Base-by-base conservation (phyloP, 2,113 vertebrate species). In the Carassius carassius region DNA sequence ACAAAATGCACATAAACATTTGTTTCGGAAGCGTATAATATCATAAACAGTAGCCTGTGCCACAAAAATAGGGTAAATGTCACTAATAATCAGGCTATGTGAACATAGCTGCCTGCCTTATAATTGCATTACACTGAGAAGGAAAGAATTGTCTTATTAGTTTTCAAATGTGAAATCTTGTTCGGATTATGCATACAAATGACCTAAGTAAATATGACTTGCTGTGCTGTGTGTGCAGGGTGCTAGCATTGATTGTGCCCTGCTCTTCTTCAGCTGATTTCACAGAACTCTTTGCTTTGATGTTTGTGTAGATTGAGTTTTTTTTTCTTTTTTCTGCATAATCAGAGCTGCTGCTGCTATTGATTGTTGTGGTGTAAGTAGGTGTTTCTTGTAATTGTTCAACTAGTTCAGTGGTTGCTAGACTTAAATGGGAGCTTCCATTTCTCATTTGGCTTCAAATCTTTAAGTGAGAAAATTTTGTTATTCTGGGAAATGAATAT, bases 371-470 rank as follows among this genome's bases (percentile, higher is more conserved):
- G 19, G 44, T 82, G 80, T 54, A 54, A 23, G 63, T 58, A 56
- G 78, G 47, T 58, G 80, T 56, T 82, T 72, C 65, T 35, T 72
- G 13, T 82, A 82, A 82, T 82, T 72, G 80, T 70, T 58, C 37
- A 82, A 72, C 80, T 82, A 29, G 47, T 72, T 82, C 21, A 58
- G 32, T 41, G 19, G 37, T 78, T 72, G 60, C 54, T 37, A 78
- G 47, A 56, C 49, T 72, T 72, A 58, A 82, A 72, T 82, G 16
- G 44, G 25, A 1, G 63, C 25, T 47, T 25, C 25, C 79, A 41
- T 56, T 13, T 72, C 67, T 82, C 67, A 56, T 72, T 82, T 72
- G 67, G 12, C 29, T 56, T 82, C 21, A 72, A 72, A 72, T 49
- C 29, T 23, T 47, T 11, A 44, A 58, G 37, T 80, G 16, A 29